These are phyloP conservation scores for Eupithecia centaureata DNA, from an alignment of 2,888 invertebrate species.

Conservation along the genomic window DNA sequence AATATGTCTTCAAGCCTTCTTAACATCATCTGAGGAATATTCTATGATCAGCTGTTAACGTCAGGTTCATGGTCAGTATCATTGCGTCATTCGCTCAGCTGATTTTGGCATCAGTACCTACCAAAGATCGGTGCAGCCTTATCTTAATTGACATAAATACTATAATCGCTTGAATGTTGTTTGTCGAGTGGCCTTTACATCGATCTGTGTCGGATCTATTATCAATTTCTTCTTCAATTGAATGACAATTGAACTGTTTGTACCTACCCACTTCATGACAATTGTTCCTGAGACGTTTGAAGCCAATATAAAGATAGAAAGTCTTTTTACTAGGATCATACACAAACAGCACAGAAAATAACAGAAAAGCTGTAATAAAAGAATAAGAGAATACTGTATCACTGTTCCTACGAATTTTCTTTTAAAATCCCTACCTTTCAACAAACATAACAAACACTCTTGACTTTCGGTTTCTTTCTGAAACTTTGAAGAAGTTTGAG, in stretches of 20 bases:
- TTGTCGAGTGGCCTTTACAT: slow-evolving; percentile 30
- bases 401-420: no score
- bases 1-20: background rate
- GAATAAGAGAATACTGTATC: no score
- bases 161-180: slow-evolving; percentile 25
- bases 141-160: slow-evolving; percentile 13
- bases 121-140: slow-evolving; percentile 15
- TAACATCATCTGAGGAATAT: slow-evolving; percentile 12
- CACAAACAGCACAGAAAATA: no score
- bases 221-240: slow-evolving; percentile 45
- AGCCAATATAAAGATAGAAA: no score
- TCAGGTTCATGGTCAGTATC: slow-evolving; percentile 52
- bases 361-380: no score
- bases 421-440: no score
- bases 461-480: no score
- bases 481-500: no score
- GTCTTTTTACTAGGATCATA: no score
- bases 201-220: slow-evolving; percentile 38
- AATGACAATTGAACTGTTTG: slow-evolving; percentile 46
- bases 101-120: slow-evolving; percentile 45
- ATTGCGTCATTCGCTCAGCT: slow-evolving; percentile 55
- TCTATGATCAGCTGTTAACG: slow-evolving; percentile 32
- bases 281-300: slow-evolving; percentile 3
- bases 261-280: slow-evolving; percentile 8
- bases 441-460: no score